Conservation (phyloP, 2,113 vertebrate species). For the Aegotheles bennettii region DNA sequence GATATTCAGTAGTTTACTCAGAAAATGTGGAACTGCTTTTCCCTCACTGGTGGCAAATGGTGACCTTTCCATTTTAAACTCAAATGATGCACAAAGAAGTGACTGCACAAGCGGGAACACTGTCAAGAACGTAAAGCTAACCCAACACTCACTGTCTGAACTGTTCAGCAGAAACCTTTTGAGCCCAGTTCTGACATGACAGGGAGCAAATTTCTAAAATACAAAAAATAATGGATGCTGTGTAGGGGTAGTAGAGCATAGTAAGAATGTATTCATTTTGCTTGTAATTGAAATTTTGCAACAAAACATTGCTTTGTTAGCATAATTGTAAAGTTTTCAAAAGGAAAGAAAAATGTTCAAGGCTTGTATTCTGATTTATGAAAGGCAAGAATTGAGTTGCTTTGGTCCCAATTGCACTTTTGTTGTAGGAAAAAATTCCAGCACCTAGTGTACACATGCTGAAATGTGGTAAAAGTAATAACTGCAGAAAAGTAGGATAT, state of each 20-base stretch:
- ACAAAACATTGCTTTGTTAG: background rate
- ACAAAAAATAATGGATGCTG: background rate
- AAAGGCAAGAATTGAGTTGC: background rate
- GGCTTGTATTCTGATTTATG: background rate
- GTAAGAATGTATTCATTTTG: background rate
- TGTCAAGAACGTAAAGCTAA: background rate
- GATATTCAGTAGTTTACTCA: background rate
- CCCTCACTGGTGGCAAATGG: background rate
- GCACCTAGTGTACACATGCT: background rate
- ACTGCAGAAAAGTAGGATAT: background rate
- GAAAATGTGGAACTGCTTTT: background rate
- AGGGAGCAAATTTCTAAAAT: background rate
- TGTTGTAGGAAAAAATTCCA: background rate
- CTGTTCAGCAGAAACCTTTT: background rate
- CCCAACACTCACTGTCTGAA: background rate
- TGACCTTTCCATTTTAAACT: constrained; percentile 7
- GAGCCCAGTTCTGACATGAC: background rate
- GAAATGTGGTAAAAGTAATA: background rate
- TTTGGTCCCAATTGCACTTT: background rate
- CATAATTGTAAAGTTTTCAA: background rate
- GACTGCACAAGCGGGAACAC: background rate
- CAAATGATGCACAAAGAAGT: background rate
- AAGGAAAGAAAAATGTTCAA: background rate
- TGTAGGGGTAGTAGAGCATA: background rate
- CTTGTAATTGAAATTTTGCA: background rate